A percentile compares a stretch with the other conserved stretches of the same genome.
Evolutionary conservation across 2,113 vertebrate species (phyloP).

Genomic region (Stigmatopora argus): DNA sequence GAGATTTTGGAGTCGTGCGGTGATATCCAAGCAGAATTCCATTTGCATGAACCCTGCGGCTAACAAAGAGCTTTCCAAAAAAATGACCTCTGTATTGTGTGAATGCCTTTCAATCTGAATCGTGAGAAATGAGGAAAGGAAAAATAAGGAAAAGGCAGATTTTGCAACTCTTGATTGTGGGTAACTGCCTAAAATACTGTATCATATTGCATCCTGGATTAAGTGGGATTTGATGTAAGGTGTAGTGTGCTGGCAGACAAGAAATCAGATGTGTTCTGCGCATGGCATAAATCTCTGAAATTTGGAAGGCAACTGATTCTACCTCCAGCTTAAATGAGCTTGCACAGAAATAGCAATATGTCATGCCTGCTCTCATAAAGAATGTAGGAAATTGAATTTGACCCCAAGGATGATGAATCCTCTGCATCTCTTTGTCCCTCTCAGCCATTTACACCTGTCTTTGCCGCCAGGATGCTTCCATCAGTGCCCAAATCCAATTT

Average conservation of each 20-base stretch:
- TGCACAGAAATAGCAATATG: constrained; percentile 17
- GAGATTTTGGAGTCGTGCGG: constrained; percentile 11
- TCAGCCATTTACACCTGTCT: neutral
- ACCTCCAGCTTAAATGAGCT: constrained; percentile 19
- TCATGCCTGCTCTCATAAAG: constrained; percentile 21
- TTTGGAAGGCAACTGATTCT: constrained; percentile 13
- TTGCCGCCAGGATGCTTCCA: neutral
- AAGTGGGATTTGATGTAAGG: constrained; percentile 9
- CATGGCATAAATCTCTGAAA: constrained; percentile 4
- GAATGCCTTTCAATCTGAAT: constrained; percentile 16
- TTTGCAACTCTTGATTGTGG: constrained; percentile 6
- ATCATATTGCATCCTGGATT: constrained; percentile 9
- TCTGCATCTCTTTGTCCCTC: constrained; percentile 9
- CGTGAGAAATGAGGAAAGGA: neutral
- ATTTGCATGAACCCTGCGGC: constrained; percentile 20
- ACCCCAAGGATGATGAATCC: constrained; percentile 16
- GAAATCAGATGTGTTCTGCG: constrained; percentile 8
- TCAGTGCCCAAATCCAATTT: constrained; percentile 9
- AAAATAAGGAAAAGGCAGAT: constrained; percentile 11
- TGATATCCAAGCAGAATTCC: constrained; percentile 5
- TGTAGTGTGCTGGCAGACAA: neutral
- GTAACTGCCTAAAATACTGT: neutral
- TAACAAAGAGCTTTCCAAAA: constrained; percentile 39
- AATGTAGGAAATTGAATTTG: constrained; percentile 21
- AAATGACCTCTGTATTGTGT: constrained; percentile 16